These are phyloP conservation scores for Agriopis marginaria DNA, from an alignment of 2,888 invertebrate species.

Conservation along the genomic window DNA sequence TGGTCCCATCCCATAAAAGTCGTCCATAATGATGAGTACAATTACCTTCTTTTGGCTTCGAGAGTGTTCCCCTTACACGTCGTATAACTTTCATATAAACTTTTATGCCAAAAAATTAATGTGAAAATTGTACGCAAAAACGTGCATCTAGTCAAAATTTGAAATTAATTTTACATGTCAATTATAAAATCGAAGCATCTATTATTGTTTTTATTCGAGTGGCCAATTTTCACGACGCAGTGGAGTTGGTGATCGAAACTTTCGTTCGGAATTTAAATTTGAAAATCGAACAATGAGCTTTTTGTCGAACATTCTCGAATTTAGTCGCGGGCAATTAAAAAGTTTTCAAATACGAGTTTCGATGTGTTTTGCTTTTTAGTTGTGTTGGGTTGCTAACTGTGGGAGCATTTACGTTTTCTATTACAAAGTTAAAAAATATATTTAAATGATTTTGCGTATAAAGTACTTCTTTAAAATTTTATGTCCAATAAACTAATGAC, in stretches of 20 bases:
- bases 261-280: slow-evolving; percentile 66
- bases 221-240: slow-evolving; percentile 66
- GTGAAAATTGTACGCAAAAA: neutral
- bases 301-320: slow-evolving; percentile 77
- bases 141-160: neutral
- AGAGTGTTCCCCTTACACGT: too few species aligned
- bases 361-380: slow-evolving; percentile 48
- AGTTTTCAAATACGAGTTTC: slow-evolving; percentile 66
- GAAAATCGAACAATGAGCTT: slow-evolving; percentile 75
- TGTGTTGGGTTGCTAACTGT: slow-evolving; percentile 21
- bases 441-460: too few species aligned
- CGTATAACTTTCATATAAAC: neutral
- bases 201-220: slow-evolving; percentile 59
- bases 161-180: slow-evolving; percentile 11
- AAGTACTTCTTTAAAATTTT: too few species aligned
- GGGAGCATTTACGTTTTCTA: neutral
- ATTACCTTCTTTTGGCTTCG: too few species aligned
- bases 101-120: too few species aligned
- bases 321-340: slow-evolving; percentile 80
- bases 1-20: too few species aligned
- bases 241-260: slow-evolving; percentile 66
- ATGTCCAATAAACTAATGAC: too few species aligned
- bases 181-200: slow-evolving; percentile 57
- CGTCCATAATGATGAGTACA: too few species aligned
- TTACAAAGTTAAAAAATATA: neutral